Evolutionary conservation across 2,888 invertebrate genomes (phyloP), one percentile per base, ranked within the genome.

Genomic region (Brassicogethes aeneus): DNA sequence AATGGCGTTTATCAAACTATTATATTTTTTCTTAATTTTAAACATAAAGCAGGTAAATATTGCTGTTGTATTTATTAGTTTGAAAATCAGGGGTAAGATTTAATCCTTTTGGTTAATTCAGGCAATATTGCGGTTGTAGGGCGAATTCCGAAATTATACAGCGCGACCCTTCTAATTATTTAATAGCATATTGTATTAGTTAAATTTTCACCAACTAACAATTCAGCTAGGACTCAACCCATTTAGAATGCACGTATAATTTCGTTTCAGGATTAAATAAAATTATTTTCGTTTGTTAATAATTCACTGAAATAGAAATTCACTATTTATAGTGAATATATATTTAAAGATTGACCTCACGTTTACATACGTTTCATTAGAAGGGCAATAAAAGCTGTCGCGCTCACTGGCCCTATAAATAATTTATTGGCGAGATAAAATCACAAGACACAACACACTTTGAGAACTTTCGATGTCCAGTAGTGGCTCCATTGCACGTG

Each of bases 161-260:
- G 45, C 47, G 53, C 54, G 57, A 60, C 59, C 58, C 60, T 55
- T 51, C 51, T 61, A 51, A 60, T 57, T 61, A 60, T 60, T 61
- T 60, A 55, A 57, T 59, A 50, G 53, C 52, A 53, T 55, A 55
- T 55, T 55, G 53, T 55, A 56, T 56, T 55, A 51, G 51, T 57
- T 55, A 54, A 51, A 50, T 56, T 55, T 52, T 49, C 48, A 39
- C 47, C 42, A 45, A 8, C 8, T 32, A 23, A 32, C 32, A 12
- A 32, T 23, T 23, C 23, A 23, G 23, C 10, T 10, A 23, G 23
- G 10, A 10, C 23, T 23, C 23, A 23, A 23, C 23, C 23, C 23
- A 23, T 23, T 10, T 23, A 23, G 10, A 7, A 23, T 23, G 23
- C 10, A 23, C 10, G 10, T 23, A 5, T 23, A 23, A 23, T 23